Percentiles rank a stretch among this genome's conserved stretches.
phyloP scores from a whole-genome alignment of 2,113 vertebrate species.

The Enhydra lutris region DNA sequence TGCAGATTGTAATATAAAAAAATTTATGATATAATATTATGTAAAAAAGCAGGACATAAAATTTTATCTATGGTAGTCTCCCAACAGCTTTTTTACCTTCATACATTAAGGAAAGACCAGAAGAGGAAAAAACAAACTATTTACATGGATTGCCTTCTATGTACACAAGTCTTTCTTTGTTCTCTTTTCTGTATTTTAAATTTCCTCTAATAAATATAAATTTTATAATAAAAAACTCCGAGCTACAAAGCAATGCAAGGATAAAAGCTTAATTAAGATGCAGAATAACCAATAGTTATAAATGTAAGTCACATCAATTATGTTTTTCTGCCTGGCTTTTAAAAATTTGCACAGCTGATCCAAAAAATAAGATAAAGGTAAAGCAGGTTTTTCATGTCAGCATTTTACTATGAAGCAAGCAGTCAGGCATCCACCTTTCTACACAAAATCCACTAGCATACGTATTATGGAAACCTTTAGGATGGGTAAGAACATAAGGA shows the following conservation, averaged over 20 bases:
- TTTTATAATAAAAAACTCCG: neutral
- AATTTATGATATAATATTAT: neutral
- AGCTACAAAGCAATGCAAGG: neutral
- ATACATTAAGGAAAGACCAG: neutral
- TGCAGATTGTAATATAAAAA: neutral
- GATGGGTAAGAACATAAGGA: neutral
- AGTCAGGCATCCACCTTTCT: neutral
- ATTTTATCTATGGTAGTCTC: neutral
- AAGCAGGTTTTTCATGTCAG: neutral
- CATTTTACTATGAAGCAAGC: neutral
- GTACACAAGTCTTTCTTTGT: neutral
- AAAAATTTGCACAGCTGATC: neutral
- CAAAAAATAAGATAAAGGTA: conserved; percentile 12
- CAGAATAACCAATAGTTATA: neutral
- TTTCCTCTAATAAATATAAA: conserved; percentile 37
- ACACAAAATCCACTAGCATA: neutral
- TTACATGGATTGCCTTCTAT: neutral
- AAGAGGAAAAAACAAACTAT: neutral
- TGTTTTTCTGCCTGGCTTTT: neutral
- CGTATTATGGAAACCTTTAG: neutral
- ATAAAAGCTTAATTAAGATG: neutral
- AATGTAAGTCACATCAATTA: neutral
- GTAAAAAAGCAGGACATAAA: neutral
- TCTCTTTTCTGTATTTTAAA: neutral
- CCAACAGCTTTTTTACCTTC: neutral